A percentile compares a stretch with the other conserved stretches of the same genome.
Evolutionary conservation across 2,113 vertebrate species (phyloP).

Genomic region (Antennarius striatus): DNA sequence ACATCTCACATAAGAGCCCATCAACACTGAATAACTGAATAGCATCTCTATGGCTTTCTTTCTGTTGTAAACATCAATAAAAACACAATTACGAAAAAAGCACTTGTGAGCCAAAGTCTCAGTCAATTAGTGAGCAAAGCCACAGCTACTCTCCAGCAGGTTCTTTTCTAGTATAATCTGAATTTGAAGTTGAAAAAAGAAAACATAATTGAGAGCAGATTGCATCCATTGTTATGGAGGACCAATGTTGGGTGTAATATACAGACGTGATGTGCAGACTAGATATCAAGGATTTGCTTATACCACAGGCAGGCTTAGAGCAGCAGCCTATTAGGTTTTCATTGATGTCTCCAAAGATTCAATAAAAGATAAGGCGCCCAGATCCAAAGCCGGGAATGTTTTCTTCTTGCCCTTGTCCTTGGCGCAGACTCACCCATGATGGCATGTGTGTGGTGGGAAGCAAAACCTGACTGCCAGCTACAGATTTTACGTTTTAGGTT

Average conservation of each 20-base stretch:
- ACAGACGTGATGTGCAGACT: slow-evolving; percentile 15
- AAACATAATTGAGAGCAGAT: slow-evolving; percentile 15
- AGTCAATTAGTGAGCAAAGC: neutral
- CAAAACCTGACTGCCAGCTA: slow-evolving; percentile 17
- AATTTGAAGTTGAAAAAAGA: neutral
- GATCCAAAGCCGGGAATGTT: slow-evolving; percentile 32
- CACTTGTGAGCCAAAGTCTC: too few species aligned
- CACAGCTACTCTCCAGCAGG: neutral
- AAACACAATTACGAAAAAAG: too few species aligned
- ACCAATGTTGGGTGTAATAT: slow-evolving; percentile 16
- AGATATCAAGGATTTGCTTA: slow-evolving; percentile 44
- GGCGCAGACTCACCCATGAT: slow-evolving; percentile 9
- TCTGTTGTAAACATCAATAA: too few species aligned
- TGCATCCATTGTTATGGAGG: slow-evolving; percentile 8
- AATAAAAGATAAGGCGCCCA: slow-evolving; percentile 39
- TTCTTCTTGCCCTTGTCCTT: slow-evolving; percentile 40
- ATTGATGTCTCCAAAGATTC: slow-evolving; percentile 58
- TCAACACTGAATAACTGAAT: neutral
- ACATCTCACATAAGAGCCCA: neutral
- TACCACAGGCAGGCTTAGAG: slow-evolving; percentile 27
- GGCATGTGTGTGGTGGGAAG: slow-evolving; percentile 25
- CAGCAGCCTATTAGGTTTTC: slow-evolving; percentile 50
- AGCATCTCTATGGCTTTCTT: too few species aligned
- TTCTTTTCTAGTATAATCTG: neutral
- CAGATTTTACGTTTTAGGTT: slow-evolving; percentile 8